phyloP scores from a whole-genome alignment of 2,888 invertebrate species.

The Polylopha cassiicola region DNA sequence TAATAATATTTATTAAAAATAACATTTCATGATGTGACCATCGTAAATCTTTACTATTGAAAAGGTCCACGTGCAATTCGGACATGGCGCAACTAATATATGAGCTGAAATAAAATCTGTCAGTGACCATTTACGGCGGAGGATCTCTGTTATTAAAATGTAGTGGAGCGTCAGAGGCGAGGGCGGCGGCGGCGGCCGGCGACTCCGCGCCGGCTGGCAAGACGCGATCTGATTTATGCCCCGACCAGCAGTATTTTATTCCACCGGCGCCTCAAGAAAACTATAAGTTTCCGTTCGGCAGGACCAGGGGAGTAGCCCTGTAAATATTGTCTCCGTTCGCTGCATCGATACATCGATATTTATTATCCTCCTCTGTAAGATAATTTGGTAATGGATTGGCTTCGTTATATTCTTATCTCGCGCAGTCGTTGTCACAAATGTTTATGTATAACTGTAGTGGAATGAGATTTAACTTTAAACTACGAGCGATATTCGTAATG shows the following conservation, averaged over 20 bases:
- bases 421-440: slow-evolving; percentile 32
- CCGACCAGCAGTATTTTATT: slow-evolving; percentile 74
- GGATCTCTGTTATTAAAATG: slow-evolving; percentile 73
- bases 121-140: slow-evolving; percentile 67
- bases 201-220: slow-evolving; percentile 66
- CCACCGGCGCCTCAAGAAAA: slow-evolving; percentile 75
- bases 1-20: too few species aligned
- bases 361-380: slow-evolving; percentile 66
- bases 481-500: slow-evolving; percentile 14
- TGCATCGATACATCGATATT: slow-evolving; percentile 72
- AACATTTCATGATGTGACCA: too few species aligned
- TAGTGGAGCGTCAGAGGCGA: slow-evolving; percentile 47
- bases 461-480: too few species aligned
- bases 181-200: slow-evolving; percentile 34
- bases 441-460: too few species aligned
- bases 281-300: slow-evolving; percentile 77
- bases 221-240: slow-evolving; percentile 72
- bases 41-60: slow-evolving; percentile 56
- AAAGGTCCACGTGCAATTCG: slow-evolving; percentile 53
- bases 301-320: slow-evolving; percentile 71
- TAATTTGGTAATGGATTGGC: slow-evolving; percentile 72
- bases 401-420: slow-evolving; percentile 51
- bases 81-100: slow-evolving; percentile 52
- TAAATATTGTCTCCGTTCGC: slow-evolving; percentile 73
- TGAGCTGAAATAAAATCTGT: slow-evolving; percentile 71